Base-by-base conservation (phyloP, 2,113 vertebrate genomes). In the Gulo gulo region DNA sequence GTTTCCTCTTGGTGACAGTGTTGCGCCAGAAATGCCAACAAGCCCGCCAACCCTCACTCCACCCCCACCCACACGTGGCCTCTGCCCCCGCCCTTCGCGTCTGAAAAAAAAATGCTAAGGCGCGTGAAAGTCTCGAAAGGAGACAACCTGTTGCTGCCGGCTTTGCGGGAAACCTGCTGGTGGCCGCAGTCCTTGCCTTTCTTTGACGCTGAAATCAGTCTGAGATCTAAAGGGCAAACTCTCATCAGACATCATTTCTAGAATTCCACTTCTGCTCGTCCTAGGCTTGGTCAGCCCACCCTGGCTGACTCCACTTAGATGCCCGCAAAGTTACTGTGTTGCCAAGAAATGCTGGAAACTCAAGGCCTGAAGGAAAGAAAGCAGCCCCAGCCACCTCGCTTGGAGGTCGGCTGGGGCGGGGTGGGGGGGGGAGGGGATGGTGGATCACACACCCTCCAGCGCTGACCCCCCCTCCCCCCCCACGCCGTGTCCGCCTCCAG, bases 1-100 rank as follows among this genome's bases (percentile, higher is more conserved):
- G 39, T 15, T 93, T 91, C 93, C 96, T 80, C 94, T 94, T 84
- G 96, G 81, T 90, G 98, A 73, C 96, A 95, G 36, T 95, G 87
- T 97, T 97, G 84, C 87, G 88, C 76, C 91, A 97, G 47, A 92
- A 97, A 97, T 15, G 7, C 26, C 23, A 15, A 73, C 61, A 83
- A 39, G 4, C 20, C 36, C 8, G 1, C 8, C 55, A 9, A 55
- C 36, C 59, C 29, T 69, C 57, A 6, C 21, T 9, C 57, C n/a
- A 15, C 45, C 80, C 55, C 18, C 76, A 71, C 47, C 36, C 36
- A 7, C 23, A 36, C 0, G 26, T 0, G 0, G 4, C 21, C 42
- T 88, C 31, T 74, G 31, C 52, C 42, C 59, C 96, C 69, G 20
- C 95, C 96, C 20, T 95, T 95, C 2, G 1, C 23, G 20, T 95